These are phyloP conservation scores for Bryconaethiops microstoma DNA, from an alignment of 2,797 vertebrate species.

Conservation along the genomic window DNA sequence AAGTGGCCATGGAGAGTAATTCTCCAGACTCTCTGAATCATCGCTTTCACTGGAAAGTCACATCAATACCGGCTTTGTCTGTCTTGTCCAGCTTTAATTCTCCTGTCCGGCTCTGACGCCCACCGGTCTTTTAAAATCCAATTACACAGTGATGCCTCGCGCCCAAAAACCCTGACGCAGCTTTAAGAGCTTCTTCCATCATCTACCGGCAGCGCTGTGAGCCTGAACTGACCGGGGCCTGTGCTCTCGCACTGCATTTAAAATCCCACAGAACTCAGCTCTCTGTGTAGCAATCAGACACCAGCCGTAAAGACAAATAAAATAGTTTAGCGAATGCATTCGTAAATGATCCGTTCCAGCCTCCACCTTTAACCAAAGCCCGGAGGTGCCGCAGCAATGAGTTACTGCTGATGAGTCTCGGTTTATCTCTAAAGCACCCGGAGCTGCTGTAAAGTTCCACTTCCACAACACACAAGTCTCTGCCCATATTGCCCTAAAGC, in stretches of 20 bases:
- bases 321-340: constrained; percentile 9
- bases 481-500: not conserved
- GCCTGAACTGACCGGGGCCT: not conserved
- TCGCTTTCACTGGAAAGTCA: not conserved
- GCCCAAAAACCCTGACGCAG: not conserved
- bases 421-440: constrained; percentile 19
- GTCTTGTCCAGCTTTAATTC: not conserved
- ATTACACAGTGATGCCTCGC: not conserved
- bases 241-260: not conserved
- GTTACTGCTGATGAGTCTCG: constrained; percentile 7
- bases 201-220: not conserved
- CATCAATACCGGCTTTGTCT: not conserved
- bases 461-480: not conserved
- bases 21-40: not conserved
- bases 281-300: not conserved
- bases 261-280: not conserved
- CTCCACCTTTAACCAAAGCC: constrained; percentile 23
- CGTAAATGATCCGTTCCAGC: not conserved
- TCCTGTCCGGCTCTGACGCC: not conserved
- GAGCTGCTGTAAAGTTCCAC: constrained; percentile 1
- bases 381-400: not conserved
- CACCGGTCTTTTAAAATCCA: constrained; percentile 8
- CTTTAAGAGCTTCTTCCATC: not conserved
- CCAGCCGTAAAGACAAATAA: not conserved
- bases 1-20: not conserved